Conservation (phyloP, 1,140 invertebrate genomes). For the Bilobella aurantiaca region DNA sequence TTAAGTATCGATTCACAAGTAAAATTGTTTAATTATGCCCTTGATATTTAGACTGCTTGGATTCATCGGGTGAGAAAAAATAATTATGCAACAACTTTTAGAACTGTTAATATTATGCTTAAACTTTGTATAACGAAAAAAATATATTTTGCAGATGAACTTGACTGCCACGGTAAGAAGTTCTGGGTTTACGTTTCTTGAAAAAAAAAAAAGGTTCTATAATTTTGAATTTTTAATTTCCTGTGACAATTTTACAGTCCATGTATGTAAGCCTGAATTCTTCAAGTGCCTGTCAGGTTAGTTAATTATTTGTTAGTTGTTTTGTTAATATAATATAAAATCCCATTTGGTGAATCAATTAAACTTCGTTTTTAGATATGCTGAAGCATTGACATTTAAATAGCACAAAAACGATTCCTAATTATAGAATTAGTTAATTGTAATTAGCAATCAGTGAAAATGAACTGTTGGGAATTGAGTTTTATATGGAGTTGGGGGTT, state of each 20-base stretch:
- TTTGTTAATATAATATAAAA: background rate
- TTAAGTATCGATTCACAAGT: background rate
- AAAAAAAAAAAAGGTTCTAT: background rate
- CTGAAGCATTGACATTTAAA: too few species aligned
- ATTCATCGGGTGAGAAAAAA: background rate
- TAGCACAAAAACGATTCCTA: too few species aligned
- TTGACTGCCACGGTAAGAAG: background rate
- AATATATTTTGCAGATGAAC: too few species aligned
- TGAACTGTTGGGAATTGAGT: too few species aligned
- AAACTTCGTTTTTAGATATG: too few species aligned
- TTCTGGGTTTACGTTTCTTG: background rate
- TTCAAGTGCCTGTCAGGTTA: background rate
- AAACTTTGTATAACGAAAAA: too few species aligned
- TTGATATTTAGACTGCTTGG: background rate
- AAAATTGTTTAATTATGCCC: background rate
- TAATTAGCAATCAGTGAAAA: too few species aligned
- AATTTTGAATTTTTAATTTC: too few species aligned
- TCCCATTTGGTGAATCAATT: background rate
- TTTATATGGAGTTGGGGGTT: too few species aligned
- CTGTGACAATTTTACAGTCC: background rate
- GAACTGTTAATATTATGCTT: background rate
- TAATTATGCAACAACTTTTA: background rate
- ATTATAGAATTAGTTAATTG: too few species aligned
- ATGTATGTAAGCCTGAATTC: background rate
- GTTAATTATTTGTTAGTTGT: too few species aligned